These are phyloP conservation scores for Acanthococcus lagerstroemiae DNA, from an alignment of 2,888 invertebrate species.

Conservation along the genomic window DNA sequence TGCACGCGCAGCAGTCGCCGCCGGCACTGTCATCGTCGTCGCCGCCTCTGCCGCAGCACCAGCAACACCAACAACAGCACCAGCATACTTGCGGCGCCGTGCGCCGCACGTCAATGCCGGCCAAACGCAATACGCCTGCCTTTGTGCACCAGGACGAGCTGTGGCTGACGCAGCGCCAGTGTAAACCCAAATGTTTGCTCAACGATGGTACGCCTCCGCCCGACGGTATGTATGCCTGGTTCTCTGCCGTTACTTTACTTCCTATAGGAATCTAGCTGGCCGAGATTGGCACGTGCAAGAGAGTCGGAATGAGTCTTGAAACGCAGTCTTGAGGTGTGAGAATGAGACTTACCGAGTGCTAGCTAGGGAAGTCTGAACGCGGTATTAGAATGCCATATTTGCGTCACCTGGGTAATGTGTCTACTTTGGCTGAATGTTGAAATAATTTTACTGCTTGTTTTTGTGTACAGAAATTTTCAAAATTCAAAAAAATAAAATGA, in stretches of 20 bases:
- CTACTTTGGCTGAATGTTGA: too few species aligned
- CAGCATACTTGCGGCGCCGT: background rate
- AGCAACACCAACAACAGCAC: background rate
- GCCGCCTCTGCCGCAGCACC: background rate
- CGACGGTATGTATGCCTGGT: conserved; percentile 31
- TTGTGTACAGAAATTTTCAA: too few species aligned
- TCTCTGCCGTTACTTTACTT: background rate
- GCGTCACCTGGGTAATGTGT: too few species aligned
- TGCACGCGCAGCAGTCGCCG: background rate
- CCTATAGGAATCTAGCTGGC: too few species aligned
- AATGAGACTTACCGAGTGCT: too few species aligned
- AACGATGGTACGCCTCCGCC: conserved; percentile 36
- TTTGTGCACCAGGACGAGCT: conserved; percentile 39
- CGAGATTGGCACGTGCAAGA: too few species aligned
- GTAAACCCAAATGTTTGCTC: conserved; percentile 36
- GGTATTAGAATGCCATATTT: too few species aligned
- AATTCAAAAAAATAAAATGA: too few species aligned
- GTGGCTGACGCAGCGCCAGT: conserved; percentile 38
- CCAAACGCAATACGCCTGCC: conserved; percentile 39
- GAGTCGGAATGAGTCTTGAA: too few species aligned
- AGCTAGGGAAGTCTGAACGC: too few species aligned
- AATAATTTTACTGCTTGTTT: too few species aligned
- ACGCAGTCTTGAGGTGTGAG: too few species aligned
- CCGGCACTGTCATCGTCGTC: background rate
- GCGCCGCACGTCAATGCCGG: conserved; percentile 36